Conservation (phyloP, 2,113 vertebrate genomes). For the Gobiocypris rarus region DNA sequence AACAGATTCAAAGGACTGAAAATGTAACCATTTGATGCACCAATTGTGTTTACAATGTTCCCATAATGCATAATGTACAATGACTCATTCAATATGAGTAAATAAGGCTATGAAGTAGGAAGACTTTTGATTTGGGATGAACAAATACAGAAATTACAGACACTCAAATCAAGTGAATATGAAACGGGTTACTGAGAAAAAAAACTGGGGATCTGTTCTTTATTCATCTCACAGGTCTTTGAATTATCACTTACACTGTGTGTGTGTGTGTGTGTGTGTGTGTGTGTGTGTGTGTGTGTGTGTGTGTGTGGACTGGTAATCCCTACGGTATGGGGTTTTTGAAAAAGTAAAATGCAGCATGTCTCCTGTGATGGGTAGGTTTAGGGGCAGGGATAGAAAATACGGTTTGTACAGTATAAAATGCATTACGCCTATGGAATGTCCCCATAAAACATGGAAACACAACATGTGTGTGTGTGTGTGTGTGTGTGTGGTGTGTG, state of each 20-base stretch:
- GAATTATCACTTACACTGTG: background rate
- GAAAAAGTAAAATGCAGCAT: too few species aligned
- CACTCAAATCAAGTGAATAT: background rate
- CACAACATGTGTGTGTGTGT: background rate
- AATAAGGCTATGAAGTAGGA: background rate
- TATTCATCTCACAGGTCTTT: constrained; percentile 20
- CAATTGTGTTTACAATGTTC: background rate
- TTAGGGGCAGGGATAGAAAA: too few species aligned
- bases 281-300: background rate
- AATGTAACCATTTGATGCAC: background rate
- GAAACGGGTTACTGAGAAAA: background rate
- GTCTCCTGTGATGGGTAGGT: too few species aligned
- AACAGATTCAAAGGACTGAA: background rate
- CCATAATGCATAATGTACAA: background rate
- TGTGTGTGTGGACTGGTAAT: background rate
- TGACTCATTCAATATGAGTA: background rate
- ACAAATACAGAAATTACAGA: background rate
- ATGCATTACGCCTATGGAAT: too few species aligned
- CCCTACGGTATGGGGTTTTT: too few species aligned
- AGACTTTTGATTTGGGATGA: background rate
- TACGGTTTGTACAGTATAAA: too few species aligned
- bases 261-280: constrained; percentile 6
- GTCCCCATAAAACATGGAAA: too few species aligned
- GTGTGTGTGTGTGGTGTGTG: background rate
- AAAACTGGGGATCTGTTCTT: background rate